Evolutionary conservation across 1,140 invertebrate species (phyloP).

Genomic region (Matsumurasca onukii): DNA sequence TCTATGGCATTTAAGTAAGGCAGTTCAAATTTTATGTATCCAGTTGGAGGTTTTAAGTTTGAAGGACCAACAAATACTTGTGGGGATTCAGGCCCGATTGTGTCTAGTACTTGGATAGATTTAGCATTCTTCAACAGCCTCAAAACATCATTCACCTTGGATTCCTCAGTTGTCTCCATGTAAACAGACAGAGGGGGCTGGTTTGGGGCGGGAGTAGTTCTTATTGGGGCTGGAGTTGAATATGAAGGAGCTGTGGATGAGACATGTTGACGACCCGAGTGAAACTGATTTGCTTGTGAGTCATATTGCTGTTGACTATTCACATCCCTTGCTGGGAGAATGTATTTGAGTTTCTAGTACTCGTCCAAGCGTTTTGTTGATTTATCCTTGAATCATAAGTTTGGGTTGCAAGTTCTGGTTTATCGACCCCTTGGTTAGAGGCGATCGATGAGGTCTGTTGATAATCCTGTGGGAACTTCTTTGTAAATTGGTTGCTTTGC

Average conservation of each 20-base stretch:
- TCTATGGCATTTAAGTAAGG: constrained; percentile 77
- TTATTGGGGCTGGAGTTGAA: constrained; percentile 44
- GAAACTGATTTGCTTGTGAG: neutral
- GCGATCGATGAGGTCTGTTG: constrained; percentile 23
- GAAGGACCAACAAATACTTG: constrained; percentile 78
- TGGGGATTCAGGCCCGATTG: constrained; percentile 63
- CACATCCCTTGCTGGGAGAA: neutral
- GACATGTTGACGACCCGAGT: neutral
- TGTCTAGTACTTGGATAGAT: constrained; percentile 73
- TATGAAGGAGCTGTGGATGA: constrained; percentile 38
- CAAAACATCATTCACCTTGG: constrained; percentile 67
- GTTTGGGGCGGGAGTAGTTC: constrained; percentile 58
- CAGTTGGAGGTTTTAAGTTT: constrained; percentile 64
- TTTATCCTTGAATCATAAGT: neutral
- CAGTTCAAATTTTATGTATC: constrained; percentile 77
- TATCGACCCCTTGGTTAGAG: constrained; percentile 29
- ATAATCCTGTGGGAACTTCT: constrained; percentile 27
- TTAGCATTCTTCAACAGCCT: constrained; percentile 65
- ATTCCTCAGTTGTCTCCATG: constrained; percentile 56
- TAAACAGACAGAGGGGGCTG: constrained; percentile 80
- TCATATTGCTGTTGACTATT: neutral
- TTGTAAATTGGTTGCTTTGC: constrained; percentile 40
- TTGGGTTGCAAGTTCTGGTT: neutral
- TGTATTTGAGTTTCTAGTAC: neutral
- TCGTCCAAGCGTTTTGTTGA: neutral